Evolutionary conservation across 2,888 invertebrate species (phyloP), one percentile per base, ranked within the genome.

Genomic region (Hemithea aestivaria): DNA sequence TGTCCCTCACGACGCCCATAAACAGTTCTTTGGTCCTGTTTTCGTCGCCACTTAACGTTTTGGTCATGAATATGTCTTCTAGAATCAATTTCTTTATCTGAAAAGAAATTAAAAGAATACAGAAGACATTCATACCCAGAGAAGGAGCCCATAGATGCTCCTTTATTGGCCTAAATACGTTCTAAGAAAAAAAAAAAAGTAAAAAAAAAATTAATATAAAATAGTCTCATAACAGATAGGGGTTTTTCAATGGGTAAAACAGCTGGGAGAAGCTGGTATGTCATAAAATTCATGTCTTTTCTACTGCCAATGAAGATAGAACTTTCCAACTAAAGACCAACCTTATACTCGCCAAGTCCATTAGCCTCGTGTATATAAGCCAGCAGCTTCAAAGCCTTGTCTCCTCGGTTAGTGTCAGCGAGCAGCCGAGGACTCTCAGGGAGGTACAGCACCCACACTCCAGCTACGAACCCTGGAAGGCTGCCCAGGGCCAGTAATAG

Each of bases 351-450:
- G 10, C 66, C 57, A 1, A 67, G 66, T 1, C 89, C 87, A 24
- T 92, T 92, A 0, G 57, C 58, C 16, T 76, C 72, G 56, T 88
- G 89, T 40, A 93, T 91, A 26, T 77, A 61, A 2, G 77, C 76
- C 34, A 93, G 69, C n/a, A 92, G 75, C 12, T 74, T 66, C 44
- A 93, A 58, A 0, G 93, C 91, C 45, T 89, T 83, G 1, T 88
- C 83, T 6, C 82, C 75, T 45, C 88, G 76, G 20, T 90, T 90
- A 10, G 90, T 91, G 23, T 90, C 89, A 0, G 90, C 74, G 9
- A 92, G 79, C 45, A 91, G 89, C 51, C 92, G 88, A 0, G 94
- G 94, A 57, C 92, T 94, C 61, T 94, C 94, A 0, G 94, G 94
- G 16, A 91, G 80, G 27, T 75, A 82, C 11, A 89, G 67, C 22